Evolutionary conservation across 2,888 invertebrate genomes (phyloP), one percentile per base, ranked within the genome.

Genomic region (Danaus chrysippus): DNA sequence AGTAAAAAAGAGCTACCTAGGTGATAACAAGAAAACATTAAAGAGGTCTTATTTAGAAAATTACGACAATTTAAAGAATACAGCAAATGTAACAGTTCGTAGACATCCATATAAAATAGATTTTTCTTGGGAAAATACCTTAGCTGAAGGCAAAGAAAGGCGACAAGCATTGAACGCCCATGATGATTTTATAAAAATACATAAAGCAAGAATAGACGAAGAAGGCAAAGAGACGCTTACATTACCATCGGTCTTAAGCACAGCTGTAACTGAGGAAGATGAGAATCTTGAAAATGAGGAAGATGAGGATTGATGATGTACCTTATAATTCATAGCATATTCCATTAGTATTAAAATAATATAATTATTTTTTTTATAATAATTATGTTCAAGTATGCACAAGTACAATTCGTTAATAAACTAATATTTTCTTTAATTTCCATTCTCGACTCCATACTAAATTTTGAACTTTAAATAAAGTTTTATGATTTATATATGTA

Each of bases 111-210:
- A 90, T 70, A 79, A 81, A 34, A 85, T 88, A 23, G 71, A 78
- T 2, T 94, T 94, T 73, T 83, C 88, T 68, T 94, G 93, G 93
- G 89, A 89, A 13, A 81, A 83, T 12, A 87, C 93, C 13, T 75
- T 93, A 56, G 77, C 80, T 13, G 91, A 92, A 64, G 92, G 92
- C 0, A 90, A 86, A 71, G 86, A 88, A 62, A 82, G 92, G 69
- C 79, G 92, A 43, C 82, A 81, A 59, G 83, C 88, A 11, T 77
- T 93, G 23, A 92, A 92, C 72, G 79, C 83, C 8, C 69, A 83
- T 52, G 84, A 84, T 41, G 73, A 78, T 53, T 85, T 74, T 61
- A 76, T 90, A 1, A 83, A 76, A 54, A 74, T 82, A 69, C 89
- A 91, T 70, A 84, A 74, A 65, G 68, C 56, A 42, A 80, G 90